A percentile compares a stretch with the other conserved stretches of the same genome.
Conservation (phyloP, 2,797 vertebrate species). For the Urocyon cinereoargenteus region DNA sequence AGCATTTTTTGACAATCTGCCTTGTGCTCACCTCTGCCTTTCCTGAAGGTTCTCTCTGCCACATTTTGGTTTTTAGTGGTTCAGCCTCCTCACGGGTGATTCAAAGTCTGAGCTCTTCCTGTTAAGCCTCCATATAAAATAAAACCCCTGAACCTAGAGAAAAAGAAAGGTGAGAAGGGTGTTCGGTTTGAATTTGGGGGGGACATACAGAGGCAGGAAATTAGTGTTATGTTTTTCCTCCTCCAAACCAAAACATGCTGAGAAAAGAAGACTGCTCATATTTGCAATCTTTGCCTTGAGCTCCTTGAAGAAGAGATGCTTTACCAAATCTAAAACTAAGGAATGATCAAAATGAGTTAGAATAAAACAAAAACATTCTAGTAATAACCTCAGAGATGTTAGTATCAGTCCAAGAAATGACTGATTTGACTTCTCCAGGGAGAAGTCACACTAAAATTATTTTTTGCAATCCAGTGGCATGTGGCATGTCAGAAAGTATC, state of each 20-base stretch:
- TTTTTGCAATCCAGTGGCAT: background rate
- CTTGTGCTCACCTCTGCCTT: conserved; percentile 58
- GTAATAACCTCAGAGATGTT: conserved; percentile 47
- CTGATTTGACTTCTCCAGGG: background rate
- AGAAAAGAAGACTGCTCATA: conserved; percentile 59
- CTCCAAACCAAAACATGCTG: conserved; percentile 55
- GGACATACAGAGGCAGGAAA: conserved; percentile 43
- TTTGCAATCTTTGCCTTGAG: conserved; percentile 66
- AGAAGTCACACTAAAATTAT: conserved; percentile 8
- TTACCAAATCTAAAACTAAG: conserved; percentile 71
- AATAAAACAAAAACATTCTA: conserved; percentile 44
- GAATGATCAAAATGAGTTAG: conserved; percentile 45
- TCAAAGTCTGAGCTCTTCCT: conserved; percentile 54
- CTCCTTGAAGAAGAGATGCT: conserved; percentile 36
- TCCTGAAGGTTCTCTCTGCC: conserved; percentile 9
- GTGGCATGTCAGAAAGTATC: background rate
- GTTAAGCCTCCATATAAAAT: conserved; percentile 29
- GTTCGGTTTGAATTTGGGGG: background rate
- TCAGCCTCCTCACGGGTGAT: background rate
- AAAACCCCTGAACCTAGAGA: conserved; percentile 30
- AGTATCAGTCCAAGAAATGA: background rate
- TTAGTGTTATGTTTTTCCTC: conserved; percentile 22
- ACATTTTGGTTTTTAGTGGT: conserved; percentile 60
- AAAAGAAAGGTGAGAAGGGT: background rate
- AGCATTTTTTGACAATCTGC: conserved; percentile 77